These are phyloP conservation scores for Parthenolecanium corni DNA, from an alignment of 2,888 invertebrate species.

Conservation along the genomic window DNA sequence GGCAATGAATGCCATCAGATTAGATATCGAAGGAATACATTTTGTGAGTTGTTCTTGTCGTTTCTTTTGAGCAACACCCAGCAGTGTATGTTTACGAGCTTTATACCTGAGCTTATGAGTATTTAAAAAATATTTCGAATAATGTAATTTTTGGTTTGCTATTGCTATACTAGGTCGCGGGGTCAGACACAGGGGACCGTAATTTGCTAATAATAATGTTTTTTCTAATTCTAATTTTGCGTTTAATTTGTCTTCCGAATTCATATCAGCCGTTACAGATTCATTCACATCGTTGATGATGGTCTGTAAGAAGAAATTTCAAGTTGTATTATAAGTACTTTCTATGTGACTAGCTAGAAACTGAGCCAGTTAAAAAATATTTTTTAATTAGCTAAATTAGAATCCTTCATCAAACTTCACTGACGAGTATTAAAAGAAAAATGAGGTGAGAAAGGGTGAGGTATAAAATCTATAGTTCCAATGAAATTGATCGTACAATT, in stretches of 20 bases:
- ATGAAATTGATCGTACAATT: no score
- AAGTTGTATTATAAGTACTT: no score
- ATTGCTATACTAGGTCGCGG: constrained; percentile 71
- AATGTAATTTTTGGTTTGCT: constrained; percentile 62
- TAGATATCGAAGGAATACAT: constrained; percentile 38
- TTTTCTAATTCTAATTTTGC: constrained; percentile 70
- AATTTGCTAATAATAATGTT: constrained; percentile 70
- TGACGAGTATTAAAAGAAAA: no score
- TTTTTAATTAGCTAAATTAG: no score
- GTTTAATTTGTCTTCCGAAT: constrained; percentile 55
- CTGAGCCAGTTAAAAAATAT: neutral
- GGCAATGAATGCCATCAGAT: constrained; percentile 35
- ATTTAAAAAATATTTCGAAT: constrained; percentile 59
- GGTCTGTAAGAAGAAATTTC: constrained; percentile 41
- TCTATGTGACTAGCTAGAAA: no score
- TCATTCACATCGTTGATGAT: constrained; percentile 53
- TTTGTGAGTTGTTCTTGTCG: constrained; percentile 75
- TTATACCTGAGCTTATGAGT: constrained; percentile 61
- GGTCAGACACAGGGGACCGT: constrained; percentile 78
- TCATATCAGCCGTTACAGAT: constrained; percentile 39
- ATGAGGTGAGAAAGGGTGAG: no score
- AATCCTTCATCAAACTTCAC: no score
- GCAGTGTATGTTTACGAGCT: constrained; percentile 67
- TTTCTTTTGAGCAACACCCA: constrained; percentile 70
- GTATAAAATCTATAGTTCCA: no score